Conservation (phyloP, 2,888 invertebrate genomes). For the Dysmachus trigonus region DNA sequence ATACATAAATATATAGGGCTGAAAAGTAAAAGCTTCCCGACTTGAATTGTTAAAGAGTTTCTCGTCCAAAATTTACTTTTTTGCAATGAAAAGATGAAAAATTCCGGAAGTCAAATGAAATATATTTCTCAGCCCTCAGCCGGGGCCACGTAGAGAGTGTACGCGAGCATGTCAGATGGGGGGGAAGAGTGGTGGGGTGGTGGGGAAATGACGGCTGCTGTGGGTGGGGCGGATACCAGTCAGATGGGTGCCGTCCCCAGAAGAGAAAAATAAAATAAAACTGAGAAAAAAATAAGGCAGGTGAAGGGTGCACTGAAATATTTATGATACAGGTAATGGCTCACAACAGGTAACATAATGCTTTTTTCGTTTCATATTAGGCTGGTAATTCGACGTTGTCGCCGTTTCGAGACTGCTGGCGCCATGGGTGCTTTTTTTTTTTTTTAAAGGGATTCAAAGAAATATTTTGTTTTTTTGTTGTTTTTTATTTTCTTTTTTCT, state of each 20-base stretch:
- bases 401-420: neutral
- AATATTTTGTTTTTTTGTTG: neutral
- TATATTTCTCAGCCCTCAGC: neutral
- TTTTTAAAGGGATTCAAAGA: neutral
- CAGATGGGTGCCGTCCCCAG: neutral
- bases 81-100: slow-evolving; percentile 25
- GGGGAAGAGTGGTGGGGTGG: neutral
- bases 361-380: slow-evolving; percentile 15
- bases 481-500: neutral
- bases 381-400: slow-evolving; percentile 2
- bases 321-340: slow-evolving; percentile 20
- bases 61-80: neutral
- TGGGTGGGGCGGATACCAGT: neutral
- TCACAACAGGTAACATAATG: slow-evolving; percentile 6
- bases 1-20: no score
- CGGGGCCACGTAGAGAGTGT: neutral
- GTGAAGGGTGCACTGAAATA: slow-evolving; percentile 4
- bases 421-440: neutral
- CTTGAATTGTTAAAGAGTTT: slow-evolving; percentile 26
- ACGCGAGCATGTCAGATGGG: neutral
- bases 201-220: neutral
- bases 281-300: neutral
- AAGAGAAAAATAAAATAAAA: neutral
- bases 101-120: slow-evolving; percentile 33
- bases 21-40: slow-evolving; percentile 11